Evolutionary conservation across 2,113 vertebrate genomes (phyloP), one percentile per base, ranked within the genome.

Genomic region (Gallinago media): DNA sequence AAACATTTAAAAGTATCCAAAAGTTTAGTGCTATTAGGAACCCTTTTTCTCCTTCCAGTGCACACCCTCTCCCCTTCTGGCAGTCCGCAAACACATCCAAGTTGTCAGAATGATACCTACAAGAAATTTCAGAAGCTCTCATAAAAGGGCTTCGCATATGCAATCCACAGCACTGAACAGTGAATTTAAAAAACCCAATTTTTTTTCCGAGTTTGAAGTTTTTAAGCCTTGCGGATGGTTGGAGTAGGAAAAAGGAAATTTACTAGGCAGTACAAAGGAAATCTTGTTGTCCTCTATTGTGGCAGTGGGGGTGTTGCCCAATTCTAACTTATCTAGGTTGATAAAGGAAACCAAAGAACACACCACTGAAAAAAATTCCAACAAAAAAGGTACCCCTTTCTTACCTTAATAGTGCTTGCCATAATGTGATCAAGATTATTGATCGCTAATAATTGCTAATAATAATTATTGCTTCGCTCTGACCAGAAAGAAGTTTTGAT

Each of bases 331-430:
- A 98, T 98, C 98, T 98, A 97, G 97, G 96, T 96, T 97, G 98
- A 98, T 98, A 98, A 98, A 98, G 96, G 96, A 97, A 98, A 97
- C 97, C 97, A 94, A 94, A 93, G 96, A 97, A 88, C 77, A 93
- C 62, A 5, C 25, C 52, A 18, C 73, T 86, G 78, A 77, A 93
- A 94, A 96, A 62, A 95, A 95, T 58, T 76, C 93, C 89, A 88
- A 89, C 10, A 38, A 85, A 97, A 79, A 92, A 98, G 91, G 94
- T 94, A 67, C 94, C 95, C 96, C 93, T 88, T 96, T 88, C 99
- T 99, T 99, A 99, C 99, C 99, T 99, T 99, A 95, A 99, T 99
- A 75, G 99, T 99, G 98, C 98, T 99, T 96, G 99, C 99, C 99
- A 99, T 99, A 97, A 94, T 97, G 97, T 95, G 97, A 98, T 96